These are phyloP conservation scores for Drosophila nr. medialis DNA, from an alignment of 2,888 invertebrate genomes.

Conservation along the genomic window DNA sequence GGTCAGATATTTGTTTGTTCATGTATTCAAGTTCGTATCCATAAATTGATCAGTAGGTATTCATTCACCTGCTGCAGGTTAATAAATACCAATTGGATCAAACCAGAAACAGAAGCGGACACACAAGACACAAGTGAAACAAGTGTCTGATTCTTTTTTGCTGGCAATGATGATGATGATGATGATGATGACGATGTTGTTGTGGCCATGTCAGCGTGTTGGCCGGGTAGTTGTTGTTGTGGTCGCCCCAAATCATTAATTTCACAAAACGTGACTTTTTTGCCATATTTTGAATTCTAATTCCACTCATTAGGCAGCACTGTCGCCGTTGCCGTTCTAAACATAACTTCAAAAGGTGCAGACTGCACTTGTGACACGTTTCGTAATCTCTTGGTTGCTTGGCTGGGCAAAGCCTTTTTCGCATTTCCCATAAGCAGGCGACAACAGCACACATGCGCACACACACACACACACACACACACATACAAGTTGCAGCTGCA, in stretches of 20 bases:
- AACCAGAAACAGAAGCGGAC: slow-evolving; percentile 7
- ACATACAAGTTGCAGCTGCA: slow-evolving; percentile 43
- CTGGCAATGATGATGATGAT: slow-evolving; percentile 3
- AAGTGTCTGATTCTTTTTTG: slow-evolving; percentile 30
- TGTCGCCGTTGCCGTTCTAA: slow-evolving; percentile 62
- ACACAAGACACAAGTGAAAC: slow-evolving; percentile 21
- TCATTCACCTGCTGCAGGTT: slow-evolving; percentile 6
- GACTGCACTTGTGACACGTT: slow-evolving; percentile 79
- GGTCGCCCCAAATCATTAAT: slow-evolving; percentile 80
- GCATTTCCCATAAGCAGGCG: slow-evolving; percentile 70
- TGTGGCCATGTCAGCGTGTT: slow-evolving; percentile 40
- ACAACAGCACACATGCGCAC: slow-evolving; percentile 15
- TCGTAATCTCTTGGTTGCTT: slow-evolving; percentile 72
- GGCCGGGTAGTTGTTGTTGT: slow-evolving; percentile 20
- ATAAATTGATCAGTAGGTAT: background rate
- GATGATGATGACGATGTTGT: slow-evolving; percentile 31
- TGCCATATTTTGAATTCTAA: slow-evolving; percentile 81
- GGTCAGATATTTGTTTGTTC: background rate
- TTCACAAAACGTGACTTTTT: slow-evolving; percentile 78
- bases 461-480: slow-evolving; percentile 13
- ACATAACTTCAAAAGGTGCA: slow-evolving; percentile 80
- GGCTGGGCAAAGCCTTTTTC: slow-evolving; percentile 54
- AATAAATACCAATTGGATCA: slow-evolving; percentile 3
- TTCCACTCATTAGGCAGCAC: slow-evolving; percentile 75
- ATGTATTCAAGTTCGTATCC: background rate